A percentile compares a stretch with the other conserved stretches of the same genome.
phyloP scores from a whole-genome alignment of 1,140 invertebrate species.

The Aricia agestis region DNA sequence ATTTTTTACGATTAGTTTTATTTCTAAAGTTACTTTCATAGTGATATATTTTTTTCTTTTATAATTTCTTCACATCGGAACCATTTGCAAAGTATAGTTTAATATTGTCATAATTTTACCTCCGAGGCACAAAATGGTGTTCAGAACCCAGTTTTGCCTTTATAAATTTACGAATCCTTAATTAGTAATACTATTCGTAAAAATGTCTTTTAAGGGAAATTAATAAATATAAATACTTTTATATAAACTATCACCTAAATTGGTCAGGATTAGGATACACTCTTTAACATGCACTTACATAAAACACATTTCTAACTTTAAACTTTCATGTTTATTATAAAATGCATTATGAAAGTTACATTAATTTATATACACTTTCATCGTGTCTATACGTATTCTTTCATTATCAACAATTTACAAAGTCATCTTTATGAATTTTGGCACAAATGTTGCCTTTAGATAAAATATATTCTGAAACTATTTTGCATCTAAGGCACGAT shows the following conservation, averaged over 20 bases:
- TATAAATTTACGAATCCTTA: slow-evolving; percentile 64
- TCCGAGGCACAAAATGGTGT: slow-evolving; percentile 68
- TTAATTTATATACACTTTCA: slow-evolving; percentile 34
- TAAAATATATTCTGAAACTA: slow-evolving; percentile 50
- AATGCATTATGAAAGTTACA: slow-evolving; percentile 37
- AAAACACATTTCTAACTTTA: slow-evolving; percentile 28
- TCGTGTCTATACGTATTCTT: slow-evolving; percentile 18
- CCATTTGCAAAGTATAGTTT: slow-evolving; percentile 41
- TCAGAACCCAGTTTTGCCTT: slow-evolving; percentile 66
- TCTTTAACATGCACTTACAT: slow-evolving; percentile 56
- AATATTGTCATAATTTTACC: slow-evolving; percentile 61
- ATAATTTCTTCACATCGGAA: slow-evolving; percentile 30
- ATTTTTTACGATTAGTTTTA: not conserved
- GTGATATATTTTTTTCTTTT: slow-evolving; percentile 19
- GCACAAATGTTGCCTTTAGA: slow-evolving; percentile 34
- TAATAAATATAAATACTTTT: slow-evolving; percentile 73
- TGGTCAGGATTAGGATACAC: slow-evolving; percentile 71
- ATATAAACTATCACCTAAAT: slow-evolving; percentile 66
- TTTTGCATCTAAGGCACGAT: slow-evolving; percentile 64
- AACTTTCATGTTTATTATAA: slow-evolving; percentile 28
- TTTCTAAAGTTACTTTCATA: not conserved
- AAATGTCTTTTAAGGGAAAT: slow-evolving; percentile 72
- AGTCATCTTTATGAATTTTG: slow-evolving; percentile 33
- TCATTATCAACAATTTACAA: slow-evolving; percentile 25
- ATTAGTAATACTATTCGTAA: slow-evolving; percentile 76